Percentiles rank a stretch among this genome's conserved stretches.
phyloP scores from a whole-genome alignment of 2,113 vertebrate species.

The Cyprinus carpio region DNA sequence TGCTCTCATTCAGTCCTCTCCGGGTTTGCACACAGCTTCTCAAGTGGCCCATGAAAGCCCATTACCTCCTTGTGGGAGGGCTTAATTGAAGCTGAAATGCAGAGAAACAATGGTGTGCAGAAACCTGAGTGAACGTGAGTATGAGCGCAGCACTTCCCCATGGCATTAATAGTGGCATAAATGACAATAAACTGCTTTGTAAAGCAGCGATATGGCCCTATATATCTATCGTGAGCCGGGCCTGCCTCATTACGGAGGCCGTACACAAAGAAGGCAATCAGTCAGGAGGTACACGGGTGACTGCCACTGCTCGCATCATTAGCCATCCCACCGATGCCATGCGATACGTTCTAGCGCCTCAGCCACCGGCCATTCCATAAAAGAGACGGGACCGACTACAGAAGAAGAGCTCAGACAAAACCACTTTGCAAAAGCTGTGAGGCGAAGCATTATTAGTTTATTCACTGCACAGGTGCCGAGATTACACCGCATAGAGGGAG shows the following conservation, averaged over 20 bases:
- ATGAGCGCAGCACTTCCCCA: constrained; percentile 57
- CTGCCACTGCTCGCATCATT: constrained; percentile 44
- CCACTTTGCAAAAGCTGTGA: neutral
- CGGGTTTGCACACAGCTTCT: constrained; percentile 62
- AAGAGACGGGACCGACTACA: constrained; percentile 15
- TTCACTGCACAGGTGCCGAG: constrained; percentile 35
- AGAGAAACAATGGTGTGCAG: constrained; percentile 53
- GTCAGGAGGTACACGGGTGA: constrained; percentile 41
- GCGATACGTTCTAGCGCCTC: neutral
- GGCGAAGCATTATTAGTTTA: constrained; percentile 34
- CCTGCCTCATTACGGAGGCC: constrained; percentile 25
- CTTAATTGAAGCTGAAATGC: constrained; percentile 69
- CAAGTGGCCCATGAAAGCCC: constrained; percentile 69
- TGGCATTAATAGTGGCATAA: constrained; percentile 51
- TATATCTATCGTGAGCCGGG: constrained; percentile 28
- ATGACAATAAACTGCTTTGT: constrained; percentile 54
- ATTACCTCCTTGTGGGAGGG: constrained; percentile 69
- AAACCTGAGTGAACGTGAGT: constrained; percentile 60
- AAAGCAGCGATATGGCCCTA: constrained; percentile 42
- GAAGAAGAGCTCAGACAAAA: constrained; percentile 14
- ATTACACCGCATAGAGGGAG: constrained; percentile 24
- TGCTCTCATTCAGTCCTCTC: constrained; percentile 65
- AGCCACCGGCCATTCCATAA: constrained; percentile 19
- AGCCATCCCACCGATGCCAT: constrained; percentile 22
- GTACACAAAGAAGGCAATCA: constrained; percentile 36